Percentiles rank a stretch among this genome's conserved stretches.
Conservation (phyloP, 2,888 invertebrate genomes). For the Rhodophaea formosa region DNA sequence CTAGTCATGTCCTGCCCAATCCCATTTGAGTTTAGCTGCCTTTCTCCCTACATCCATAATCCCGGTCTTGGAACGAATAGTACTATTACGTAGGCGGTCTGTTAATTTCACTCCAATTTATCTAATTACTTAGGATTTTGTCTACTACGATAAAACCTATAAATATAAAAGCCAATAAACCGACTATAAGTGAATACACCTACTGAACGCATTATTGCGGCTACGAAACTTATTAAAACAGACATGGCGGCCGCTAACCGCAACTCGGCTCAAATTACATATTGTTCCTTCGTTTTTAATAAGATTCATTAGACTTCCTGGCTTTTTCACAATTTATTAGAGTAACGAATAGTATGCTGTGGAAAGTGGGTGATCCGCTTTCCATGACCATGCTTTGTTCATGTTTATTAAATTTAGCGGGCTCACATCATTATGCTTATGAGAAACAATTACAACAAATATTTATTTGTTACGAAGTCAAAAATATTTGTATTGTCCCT, state of each 20-base stretch:
- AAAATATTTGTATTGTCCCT: too few species aligned
- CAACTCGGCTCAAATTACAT: conserved; percentile 10
- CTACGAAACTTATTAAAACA: conserved; percentile 11
- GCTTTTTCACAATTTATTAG: background rate
- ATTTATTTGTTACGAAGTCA: too few species aligned
- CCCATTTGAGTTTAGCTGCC: too few species aligned
- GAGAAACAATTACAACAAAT: background rate
- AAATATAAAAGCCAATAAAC: background rate
- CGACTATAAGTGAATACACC: background rate
- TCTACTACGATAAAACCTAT: background rate
- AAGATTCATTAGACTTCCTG: conserved; percentile 4
- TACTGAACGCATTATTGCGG: conserved; percentile 1
- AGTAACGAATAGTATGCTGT: background rate
- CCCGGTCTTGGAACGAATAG: too few species aligned
- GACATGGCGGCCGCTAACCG: background rate
- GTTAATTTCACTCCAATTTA: too few species aligned
- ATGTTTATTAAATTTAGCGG: background rate
- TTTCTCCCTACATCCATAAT: too few species aligned
- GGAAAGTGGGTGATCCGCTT: conserved; percentile 8
- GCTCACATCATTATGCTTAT: background rate
- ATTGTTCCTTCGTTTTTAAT: conserved; percentile 11
- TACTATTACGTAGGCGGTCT: too few species aligned
- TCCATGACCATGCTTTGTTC: conserved; percentile 2
- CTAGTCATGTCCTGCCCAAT: too few species aligned
- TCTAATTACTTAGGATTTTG: too few species aligned